Evolutionary conservation across 2,113 vertebrate genomes (phyloP).

Genomic region (Equus quagga): DNA sequence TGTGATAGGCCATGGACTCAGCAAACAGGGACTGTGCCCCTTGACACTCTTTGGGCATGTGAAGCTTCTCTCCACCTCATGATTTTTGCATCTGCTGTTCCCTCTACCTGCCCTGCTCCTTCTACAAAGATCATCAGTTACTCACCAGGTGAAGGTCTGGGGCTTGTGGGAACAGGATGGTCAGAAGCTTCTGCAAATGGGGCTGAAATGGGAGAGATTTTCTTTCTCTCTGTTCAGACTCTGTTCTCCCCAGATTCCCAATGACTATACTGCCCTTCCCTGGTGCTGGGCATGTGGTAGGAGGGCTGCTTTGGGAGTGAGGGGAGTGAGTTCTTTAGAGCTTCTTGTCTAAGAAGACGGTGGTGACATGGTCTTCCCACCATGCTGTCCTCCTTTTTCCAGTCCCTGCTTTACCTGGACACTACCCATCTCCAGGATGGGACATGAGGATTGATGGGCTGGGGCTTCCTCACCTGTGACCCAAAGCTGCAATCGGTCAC

Average conservation of each 20-base stretch:
- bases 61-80: too few species aligned
- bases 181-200: neutral
- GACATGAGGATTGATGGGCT: fast-evolving
- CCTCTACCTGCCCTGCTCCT: too few species aligned
- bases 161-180: fast-evolving
- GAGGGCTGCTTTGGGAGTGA: neutral
- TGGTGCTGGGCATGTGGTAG: fast-evolving
- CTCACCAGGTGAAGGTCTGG: neutral
- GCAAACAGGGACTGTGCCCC: too few species aligned
- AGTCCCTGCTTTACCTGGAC: neutral
- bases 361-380: fast-evolving
- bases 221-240: neutral
- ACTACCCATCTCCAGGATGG: too few species aligned
- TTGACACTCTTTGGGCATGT: too few species aligned
- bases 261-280: fast-evolving
- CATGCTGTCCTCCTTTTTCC: fast-evolving
- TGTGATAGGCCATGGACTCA: too few species aligned
- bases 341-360: fast-evolving
- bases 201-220: neutral
- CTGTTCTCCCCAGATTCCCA: neutral
- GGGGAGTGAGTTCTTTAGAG: neutral
- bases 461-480: neutral
- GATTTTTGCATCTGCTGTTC: too few species aligned
- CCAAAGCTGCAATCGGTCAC: neutral
- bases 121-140: neutral